Base-by-base conservation (phyloP, 92 coral and sea anemone species). In the Chrysogorgia sp. region DNA sequence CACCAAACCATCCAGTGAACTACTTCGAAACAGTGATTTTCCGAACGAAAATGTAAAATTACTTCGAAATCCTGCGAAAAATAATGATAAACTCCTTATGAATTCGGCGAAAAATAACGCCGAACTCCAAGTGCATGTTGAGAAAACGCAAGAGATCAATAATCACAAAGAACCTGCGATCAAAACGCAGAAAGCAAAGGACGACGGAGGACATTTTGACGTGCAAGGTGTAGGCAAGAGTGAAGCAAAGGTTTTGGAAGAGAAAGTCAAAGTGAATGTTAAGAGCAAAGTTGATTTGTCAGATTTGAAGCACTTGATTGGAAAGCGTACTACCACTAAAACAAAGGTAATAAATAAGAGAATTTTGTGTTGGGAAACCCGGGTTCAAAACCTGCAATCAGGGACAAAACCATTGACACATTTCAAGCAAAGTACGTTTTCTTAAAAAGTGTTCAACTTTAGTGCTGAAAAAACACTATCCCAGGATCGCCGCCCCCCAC, bases 191-290 rank as follows among this genome's bases (percentile, higher is more conserved):
- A 26, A 31, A 52, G 37, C 17, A 14, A 71, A 62, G 10, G 61
- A 23, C 29, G 63, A 65, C 14, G 40, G 40, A 1, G 60, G 31
- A 14, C 81, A 75, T 19, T 84, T 93, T 26, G 93, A 90, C 61
- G 58, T 87, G 72, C 88, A 91, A 81, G 93, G 96, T 74, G 67
- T 86, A 47, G 96, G 98, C 41, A 69, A 69, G 29, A 60, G 59
- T 28, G 76, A 69, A 81, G 82, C 50, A 89, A 66, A 68, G 72
- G 80, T 35, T 34, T 67, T 64, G 68, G 85, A 85, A 45, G 71
- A 70, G 17, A 82, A 80, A 29, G 58, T 81, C 40, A 76, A 81
- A 13, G 83, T 87, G 41, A 77, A 88, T 37, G 75, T 79, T 63
- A 41, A 40, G 63, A 88, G 77, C 34, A 83, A 74, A 37, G 78